Percentiles rank a stretch among this genome's conserved stretches.
These are phyloP conservation scores for Gracilinanus agilis DNA, from an alignment of 2,113 vertebrate species.

Conservation along the genomic window DNA sequence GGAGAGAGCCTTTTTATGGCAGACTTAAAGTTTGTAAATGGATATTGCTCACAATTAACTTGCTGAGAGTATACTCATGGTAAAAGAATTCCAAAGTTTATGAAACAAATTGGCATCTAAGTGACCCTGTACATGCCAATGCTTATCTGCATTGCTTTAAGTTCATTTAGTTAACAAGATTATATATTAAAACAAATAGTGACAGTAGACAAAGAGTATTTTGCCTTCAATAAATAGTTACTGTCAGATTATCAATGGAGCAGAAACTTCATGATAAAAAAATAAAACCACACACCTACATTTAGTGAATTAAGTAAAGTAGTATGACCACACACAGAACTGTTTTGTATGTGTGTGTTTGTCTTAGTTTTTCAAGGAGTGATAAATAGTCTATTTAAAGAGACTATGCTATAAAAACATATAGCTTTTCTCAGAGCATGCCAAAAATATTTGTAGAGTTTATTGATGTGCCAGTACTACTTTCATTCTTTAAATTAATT, in stretches of 20 bases:
- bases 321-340: conserved; percentile 89
- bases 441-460: conserved; percentile 85
- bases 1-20: conserved; percentile 87
- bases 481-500: conserved; percentile 68
- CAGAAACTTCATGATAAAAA: conserved; percentile 84
- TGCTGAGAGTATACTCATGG: conserved; percentile 83
- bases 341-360: conserved; percentile 83
- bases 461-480: conserved; percentile 75
- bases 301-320: conserved; percentile 87
- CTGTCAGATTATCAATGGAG: conserved; percentile 91
- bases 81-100: conserved; percentile 90
- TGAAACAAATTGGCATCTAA: conserved; percentile 90
- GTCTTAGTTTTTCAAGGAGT: conserved; percentile 89
- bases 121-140: conserved; percentile 90
- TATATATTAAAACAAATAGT: conserved; percentile 91
- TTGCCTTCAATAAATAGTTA: conserved; percentile 90
- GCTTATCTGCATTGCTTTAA: conserved; percentile 88
- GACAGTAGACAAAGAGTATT: conserved; percentile 89
- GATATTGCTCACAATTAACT: conserved; percentile 88
- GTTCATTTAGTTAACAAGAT: conserved; percentile 88
- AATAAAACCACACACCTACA: conserved; percentile 67
- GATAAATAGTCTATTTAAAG: conserved; percentile 89
- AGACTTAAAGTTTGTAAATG: conserved; percentile 85
- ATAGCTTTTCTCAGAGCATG: conserved; percentile 86
- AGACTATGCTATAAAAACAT: conserved; percentile 88